These are phyloP conservation scores for Dinoponera quadriceps DNA, from an alignment of 1,140 invertebrate species.

Conservation along the genomic window DNA sequence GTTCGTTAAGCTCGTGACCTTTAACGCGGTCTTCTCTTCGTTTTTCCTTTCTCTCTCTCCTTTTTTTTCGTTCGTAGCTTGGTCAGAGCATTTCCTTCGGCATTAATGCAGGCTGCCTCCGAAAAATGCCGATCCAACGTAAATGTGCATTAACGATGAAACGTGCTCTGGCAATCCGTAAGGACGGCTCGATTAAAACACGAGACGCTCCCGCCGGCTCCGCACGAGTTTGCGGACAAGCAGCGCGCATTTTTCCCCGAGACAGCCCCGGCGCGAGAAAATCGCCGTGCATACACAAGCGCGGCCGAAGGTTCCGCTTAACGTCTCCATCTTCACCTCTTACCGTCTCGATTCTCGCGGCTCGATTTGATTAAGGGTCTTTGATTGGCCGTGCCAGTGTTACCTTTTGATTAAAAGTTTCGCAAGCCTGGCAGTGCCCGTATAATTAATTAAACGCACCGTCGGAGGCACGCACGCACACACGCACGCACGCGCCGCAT, in stretches of 20 bases:
- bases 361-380: slow-evolving; percentile 68
- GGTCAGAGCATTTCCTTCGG: slow-evolving; percentile 54
- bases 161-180: slow-evolving; percentile 9
- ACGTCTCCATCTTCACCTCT: slow-evolving; percentile 5
- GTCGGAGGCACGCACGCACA: slow-evolving; percentile 10
- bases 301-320: neutral
- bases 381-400: slow-evolving; percentile 70
- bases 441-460: slow-evolving; percentile 73
- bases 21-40: slow-evolving; percentile 34
- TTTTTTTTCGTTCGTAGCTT: slow-evolving; percentile 2
- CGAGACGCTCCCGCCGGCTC: neutral
- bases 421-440: slow-evolving; percentile 77
- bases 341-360: slow-evolving; percentile 36
- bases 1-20: slow-evolving; percentile 75
- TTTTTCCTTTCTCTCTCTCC: no score
- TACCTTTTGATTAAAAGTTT: slow-evolving; percentile 72
- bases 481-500: neutral
- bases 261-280: slow-evolving; percentile 16
- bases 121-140: slow-evolving; percentile 31
- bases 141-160: slow-evolving; percentile 43
- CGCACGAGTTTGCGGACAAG: neutral
- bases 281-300: slow-evolving; percentile 35
- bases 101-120: slow-evolving; percentile 37
- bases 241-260: slow-evolving; percentile 16
- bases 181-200: slow-evolving; percentile 23